Conservation (phyloP, 2,113 vertebrate genomes). For the Pristiophorus japonicus region DNA sequence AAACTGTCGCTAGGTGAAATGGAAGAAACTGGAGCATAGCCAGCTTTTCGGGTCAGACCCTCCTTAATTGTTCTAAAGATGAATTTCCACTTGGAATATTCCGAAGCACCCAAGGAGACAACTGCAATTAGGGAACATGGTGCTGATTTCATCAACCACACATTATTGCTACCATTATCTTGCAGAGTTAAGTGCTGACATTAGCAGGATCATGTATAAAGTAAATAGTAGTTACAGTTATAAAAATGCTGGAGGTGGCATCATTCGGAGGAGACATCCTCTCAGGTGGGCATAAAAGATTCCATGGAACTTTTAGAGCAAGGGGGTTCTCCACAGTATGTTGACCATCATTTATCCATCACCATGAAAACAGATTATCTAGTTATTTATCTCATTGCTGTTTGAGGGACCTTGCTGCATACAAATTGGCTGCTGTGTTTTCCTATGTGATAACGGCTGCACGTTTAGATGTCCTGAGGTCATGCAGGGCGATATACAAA, state of each 20-base stretch:
- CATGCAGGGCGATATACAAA: not conserved
- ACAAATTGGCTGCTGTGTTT: not conserved
- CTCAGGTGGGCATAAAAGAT: not conserved
- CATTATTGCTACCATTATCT: not conserved
- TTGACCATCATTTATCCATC: not conserved
- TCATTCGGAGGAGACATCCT: not conserved
- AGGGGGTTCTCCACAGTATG: not conserved
- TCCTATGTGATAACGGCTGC: not conserved
- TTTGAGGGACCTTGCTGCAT: not conserved
- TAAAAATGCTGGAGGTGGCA: too few species aligned
- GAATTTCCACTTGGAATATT: not conserved
- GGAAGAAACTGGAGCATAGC: too few species aligned
- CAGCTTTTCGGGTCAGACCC: not conserved
- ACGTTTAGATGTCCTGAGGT: not conserved
- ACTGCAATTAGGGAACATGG: not conserved
- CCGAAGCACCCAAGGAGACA: not conserved
- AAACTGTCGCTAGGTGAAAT: too few species aligned
- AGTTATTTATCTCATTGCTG: not conserved
- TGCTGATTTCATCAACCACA: not conserved
- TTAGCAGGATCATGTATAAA: not conserved
- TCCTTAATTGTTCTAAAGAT: not conserved
- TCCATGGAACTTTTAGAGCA: not conserved
- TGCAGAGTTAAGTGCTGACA: not conserved
- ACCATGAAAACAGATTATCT: not conserved
- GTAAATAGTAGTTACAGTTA: too few species aligned